A percentile compares a stretch with the other conserved stretches of the same genome.
These are phyloP conservation scores for Andrena bucephala DNA, from an alignment of 2,888 invertebrate species.

Conservation along the genomic window DNA sequence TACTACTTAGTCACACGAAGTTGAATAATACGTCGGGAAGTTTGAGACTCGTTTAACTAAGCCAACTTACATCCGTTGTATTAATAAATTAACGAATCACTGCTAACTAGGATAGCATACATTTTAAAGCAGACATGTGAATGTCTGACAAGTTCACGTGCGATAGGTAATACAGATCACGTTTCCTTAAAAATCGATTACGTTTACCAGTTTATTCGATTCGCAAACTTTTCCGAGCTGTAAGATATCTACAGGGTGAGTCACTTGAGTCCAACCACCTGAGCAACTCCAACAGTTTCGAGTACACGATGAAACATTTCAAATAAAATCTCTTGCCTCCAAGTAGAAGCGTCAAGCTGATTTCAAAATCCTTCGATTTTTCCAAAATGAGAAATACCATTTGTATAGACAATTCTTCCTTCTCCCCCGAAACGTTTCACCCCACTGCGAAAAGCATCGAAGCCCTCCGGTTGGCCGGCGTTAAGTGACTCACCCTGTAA, in stretches of 20 bases:
- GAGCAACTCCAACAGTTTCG: no score
- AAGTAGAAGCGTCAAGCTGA: no score
- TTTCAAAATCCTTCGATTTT: no score
- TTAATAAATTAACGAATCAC: constrained; percentile 9
- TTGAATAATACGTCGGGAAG: constrained; percentile 25
- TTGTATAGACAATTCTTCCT: no score
- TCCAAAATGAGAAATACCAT: no score
- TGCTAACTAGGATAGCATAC: background rate
- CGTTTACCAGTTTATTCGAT: background rate
- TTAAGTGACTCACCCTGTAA: constrained; percentile 9
- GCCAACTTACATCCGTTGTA: background rate
- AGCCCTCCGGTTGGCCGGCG: background rate
- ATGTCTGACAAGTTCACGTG: background rate
- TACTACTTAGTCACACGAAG: background rate
- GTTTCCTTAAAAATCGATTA: background rate
- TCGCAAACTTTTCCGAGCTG: background rate
- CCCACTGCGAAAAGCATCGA: background rate
- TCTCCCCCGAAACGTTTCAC: background rate
- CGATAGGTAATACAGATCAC: background rate
- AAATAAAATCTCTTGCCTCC: no score
- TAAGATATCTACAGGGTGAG: background rate
- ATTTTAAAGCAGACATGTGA: background rate
- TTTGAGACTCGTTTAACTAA: constrained; percentile 16
- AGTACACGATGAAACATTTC: no score
- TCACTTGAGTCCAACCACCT: background rate